These are phyloP conservation scores for Lineus longissimus DNA, from an alignment of 1,140 invertebrate genomes.

Conservation along the genomic window DNA sequence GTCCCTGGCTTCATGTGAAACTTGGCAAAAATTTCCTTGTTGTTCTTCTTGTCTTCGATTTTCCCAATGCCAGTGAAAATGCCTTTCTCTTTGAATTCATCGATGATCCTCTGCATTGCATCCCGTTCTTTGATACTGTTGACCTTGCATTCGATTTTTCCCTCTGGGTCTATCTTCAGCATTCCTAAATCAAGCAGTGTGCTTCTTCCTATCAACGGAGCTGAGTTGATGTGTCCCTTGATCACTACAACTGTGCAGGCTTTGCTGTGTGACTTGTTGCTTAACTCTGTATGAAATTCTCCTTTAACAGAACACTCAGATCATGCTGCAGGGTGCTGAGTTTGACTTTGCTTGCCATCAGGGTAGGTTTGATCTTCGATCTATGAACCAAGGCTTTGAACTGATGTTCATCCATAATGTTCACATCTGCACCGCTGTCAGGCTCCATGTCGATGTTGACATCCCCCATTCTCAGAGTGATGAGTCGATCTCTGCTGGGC, in stretches of 20 bases:
- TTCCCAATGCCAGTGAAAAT: background rate
- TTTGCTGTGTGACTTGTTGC: too few relatives aligned
- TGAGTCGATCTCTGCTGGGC: background rate
- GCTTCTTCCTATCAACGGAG: background rate
- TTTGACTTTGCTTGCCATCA: background rate
- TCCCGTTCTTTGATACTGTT: background rate
- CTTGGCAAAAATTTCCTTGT: background rate
- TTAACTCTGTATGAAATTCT: background rate
- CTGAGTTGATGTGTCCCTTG: background rate
- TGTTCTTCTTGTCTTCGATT: background rate
- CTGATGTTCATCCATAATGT: constrained; percentile 2
- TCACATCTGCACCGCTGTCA: background rate
- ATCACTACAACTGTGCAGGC: background rate
- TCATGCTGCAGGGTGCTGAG: background rate
- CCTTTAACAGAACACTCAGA: background rate
- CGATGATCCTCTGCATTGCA: background rate
- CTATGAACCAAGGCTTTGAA: background rate
- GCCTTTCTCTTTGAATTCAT: background rate
- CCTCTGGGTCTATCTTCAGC: background rate
- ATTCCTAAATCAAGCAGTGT: background rate
- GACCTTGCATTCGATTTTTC: background rate
- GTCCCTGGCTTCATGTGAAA: background rate
- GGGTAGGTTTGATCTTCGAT: background rate
- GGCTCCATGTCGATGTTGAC: background rate
- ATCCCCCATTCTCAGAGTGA: background rate